Conservation (phyloP, 2,888 invertebrate genomes). For the Lithosia quadra region DNA sequence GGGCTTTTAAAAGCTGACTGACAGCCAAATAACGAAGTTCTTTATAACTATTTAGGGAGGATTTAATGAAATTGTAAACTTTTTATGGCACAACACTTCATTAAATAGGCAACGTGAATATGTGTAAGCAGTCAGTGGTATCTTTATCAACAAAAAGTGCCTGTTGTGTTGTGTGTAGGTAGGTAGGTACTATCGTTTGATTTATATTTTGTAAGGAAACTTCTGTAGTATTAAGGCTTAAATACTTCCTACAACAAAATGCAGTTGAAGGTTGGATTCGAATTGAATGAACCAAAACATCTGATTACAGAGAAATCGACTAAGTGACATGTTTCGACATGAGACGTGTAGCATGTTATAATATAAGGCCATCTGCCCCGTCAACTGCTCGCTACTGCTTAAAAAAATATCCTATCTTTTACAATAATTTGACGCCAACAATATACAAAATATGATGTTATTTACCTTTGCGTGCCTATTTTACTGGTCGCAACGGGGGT, state of each 20-base stretch:
- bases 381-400: too few relatives aligned
- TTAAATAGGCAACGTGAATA: slow-evolving; percentile 62
- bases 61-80: slow-evolving; percentile 82
- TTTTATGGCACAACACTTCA: slow-evolving; percentile 69
- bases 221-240: neutral
- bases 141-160: neutral
- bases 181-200: neutral
- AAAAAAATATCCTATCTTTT: neutral
- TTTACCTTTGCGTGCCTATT: too few relatives aligned
- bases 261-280: too few relatives aligned
- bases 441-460: neutral
- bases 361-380: too few relatives aligned
- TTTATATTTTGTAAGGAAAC: neutral
- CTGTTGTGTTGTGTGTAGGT: too few relatives aligned
- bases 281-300: too few relatives aligned
- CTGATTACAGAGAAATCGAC: too few relatives aligned
- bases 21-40: slow-evolving; percentile 86
- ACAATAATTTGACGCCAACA: too few relatives aligned
- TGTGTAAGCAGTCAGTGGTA: slow-evolving; percentile 17
- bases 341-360: too few relatives aligned
- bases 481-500: too few relatives aligned
- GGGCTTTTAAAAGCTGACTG: slow-evolving; percentile 85
- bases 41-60: slow-evolving; percentile 83
- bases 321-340: too few relatives aligned
- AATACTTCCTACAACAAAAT: too few relatives aligned